Evolutionary conservation across 2,797 vertebrate species (phyloP), one percentile per base, ranked within the genome.

Genomic region (Vespertilio murinus): DNA sequence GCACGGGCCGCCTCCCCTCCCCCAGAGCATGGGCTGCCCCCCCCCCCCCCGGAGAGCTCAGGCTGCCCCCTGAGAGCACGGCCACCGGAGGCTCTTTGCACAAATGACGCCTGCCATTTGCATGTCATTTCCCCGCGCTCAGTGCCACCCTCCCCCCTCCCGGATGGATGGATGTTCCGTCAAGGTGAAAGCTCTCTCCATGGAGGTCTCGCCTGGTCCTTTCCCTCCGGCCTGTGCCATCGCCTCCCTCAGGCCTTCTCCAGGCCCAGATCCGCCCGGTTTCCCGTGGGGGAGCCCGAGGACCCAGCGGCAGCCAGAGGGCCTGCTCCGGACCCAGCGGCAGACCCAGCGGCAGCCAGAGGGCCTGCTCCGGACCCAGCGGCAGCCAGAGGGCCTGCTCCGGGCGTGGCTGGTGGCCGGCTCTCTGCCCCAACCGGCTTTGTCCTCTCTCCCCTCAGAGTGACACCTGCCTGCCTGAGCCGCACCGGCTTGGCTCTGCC

Each of bases 121-220:
- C 40, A 45, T 38, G 61, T 61, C 5, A 86, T 88, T 30, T 88
- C 59, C 87, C 71, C 40, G 25, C 11, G 28, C 16, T 5, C 30
- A 3, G 70, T 2, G 17, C 16, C 6, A 38, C 47, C 70, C 59
- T 75, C 92, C 35, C 25, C 65, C n/a, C n/a, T n/a, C n/a, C n/a
- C n/a, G n/a, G n/a, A n/a, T n/a, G n/a, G n/a, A n/a, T n/a, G n/a
- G 83, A 25, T 25, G 12, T 38, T 59, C 83, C 40, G 94, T 77
- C 59, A 78, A 84, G 83, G 91, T 87, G 93, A 94, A 94, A 97
- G 94, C 56, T 93, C 54, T 89, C 80, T 56, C 59, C 64, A 75
- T 35, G 30, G 45, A 56, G 81, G n/a, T 73, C n/a, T 3, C 30
- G 80, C 89, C 87, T 82, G 89, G 61, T 65, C 90, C 59, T 91